Evolutionary conservation across 2,888 invertebrate species (phyloP).

Genomic region (Rhynchonema sp.): DNA sequence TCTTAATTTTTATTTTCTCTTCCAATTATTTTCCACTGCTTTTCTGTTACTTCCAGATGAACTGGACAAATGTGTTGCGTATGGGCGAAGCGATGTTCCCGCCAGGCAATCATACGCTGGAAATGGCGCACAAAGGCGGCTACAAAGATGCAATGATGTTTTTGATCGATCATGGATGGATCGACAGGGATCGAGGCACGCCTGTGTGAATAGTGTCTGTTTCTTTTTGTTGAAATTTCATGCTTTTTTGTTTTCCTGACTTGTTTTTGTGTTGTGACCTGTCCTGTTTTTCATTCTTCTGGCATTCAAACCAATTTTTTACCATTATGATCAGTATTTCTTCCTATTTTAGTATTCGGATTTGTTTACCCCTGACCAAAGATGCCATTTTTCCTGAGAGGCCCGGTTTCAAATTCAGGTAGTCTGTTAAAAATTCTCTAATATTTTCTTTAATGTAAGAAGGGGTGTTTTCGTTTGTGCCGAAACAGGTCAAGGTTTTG

Average conservation of each 20-base stretch:
- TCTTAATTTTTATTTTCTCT: neutral
- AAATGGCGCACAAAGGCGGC: slow-evolving; percentile 28
- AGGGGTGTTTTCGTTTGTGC: too few species aligned
- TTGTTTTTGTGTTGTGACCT: neutral
- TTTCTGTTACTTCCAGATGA: slow-evolving; percentile 27
- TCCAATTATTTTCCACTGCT: too few species aligned
- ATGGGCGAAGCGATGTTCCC: slow-evolving; percentile 29
- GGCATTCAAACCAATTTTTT: too few species aligned
- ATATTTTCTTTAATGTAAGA: too few species aligned
- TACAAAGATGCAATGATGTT: slow-evolving; percentile 27
- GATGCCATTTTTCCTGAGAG: too few species aligned
- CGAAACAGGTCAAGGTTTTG: too few species aligned
- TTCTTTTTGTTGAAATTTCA: neutral
- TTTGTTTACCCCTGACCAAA: too few species aligned
- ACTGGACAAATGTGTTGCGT: slow-evolving; percentile 24
- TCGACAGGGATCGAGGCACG: slow-evolving; percentile 13
- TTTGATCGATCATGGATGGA: slow-evolving; percentile 15
- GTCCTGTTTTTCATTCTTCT: neutral
- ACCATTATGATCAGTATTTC: too few species aligned
- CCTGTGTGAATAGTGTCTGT: slow-evolving; percentile 3
- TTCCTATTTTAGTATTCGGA: too few species aligned
- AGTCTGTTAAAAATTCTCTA: too few species aligned
- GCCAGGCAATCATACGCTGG: slow-evolving; percentile 20
- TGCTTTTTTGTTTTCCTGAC: neutral
- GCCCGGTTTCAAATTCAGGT: too few species aligned